phyloP scores from a whole-genome alignment of 2,113 vertebrate genomes.

The Leptobrachium leishanense region DNA sequence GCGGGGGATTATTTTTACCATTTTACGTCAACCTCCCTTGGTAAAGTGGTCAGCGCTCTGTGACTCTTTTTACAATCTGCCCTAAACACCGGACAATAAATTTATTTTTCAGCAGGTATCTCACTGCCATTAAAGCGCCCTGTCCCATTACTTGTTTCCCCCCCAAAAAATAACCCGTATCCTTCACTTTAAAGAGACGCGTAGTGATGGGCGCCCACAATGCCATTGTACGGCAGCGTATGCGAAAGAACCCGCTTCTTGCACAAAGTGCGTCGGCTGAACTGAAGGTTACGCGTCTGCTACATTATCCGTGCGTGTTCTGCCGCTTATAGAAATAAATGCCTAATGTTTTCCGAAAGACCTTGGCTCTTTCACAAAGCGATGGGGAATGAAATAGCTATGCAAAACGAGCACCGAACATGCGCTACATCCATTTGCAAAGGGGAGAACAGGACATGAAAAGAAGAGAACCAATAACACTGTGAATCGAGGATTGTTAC shows the following conservation, averaged over 20 bases:
- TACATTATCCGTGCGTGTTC: conserved; percentile 46
- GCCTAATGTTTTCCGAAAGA: conserved; percentile 30
- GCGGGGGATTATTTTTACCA: not conserved
- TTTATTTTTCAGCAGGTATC: not conserved
- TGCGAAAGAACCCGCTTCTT: not conserved
- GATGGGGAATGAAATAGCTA: not conserved
- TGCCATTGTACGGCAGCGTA: not conserved
- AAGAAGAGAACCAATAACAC: not conserved
- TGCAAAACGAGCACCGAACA: not conserved
- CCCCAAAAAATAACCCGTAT: no score
- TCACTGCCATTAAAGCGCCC: no score
- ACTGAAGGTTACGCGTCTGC: conserved; percentile 50
- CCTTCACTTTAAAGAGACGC: not conserved
- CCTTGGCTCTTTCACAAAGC: conserved; percentile 29
- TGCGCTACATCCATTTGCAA: not conserved
- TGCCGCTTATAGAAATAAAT: conserved; percentile 35
- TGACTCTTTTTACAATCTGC: not conserved
- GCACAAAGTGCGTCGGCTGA: conserved; percentile 12
- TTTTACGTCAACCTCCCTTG: not conserved
- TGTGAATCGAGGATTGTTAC: not conserved
- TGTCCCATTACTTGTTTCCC: no score
- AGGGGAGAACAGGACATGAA: no score
- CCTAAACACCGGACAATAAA: not conserved
- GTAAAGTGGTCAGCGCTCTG: not conserved
- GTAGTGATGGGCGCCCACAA: not conserved